These are phyloP conservation scores for Bombylius discolor DNA, from an alignment of 2,888 invertebrate species.

Conservation along the genomic window DNA sequence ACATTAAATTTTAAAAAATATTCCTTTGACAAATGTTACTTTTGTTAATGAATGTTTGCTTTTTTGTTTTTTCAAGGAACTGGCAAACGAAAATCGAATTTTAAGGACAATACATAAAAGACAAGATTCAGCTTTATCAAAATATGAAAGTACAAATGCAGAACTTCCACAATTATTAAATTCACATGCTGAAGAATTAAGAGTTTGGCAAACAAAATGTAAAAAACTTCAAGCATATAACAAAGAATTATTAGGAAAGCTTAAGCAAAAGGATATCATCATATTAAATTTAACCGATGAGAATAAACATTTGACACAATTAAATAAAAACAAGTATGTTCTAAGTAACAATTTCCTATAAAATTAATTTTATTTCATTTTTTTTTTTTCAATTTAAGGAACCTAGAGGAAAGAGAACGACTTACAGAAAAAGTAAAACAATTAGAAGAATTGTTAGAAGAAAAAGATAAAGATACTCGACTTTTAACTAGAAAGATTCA, in stretches of 20 bases:
- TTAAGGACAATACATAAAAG: constrained; percentile 64
- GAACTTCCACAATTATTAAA: constrained; percentile 62
- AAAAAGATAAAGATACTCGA: constrained; percentile 50
- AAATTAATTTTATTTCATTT: too few species aligned
- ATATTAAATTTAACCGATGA: constrained; percentile 51
- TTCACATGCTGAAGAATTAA: constrained; percentile 64
- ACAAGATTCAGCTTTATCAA: constrained; percentile 63
- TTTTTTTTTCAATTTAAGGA: constrained; percentile 29
- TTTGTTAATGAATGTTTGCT: not conserved
- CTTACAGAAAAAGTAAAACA: constrained; percentile 49
- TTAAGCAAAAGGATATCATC: constrained; percentile 58
- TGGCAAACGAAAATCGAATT: constrained; percentile 60
- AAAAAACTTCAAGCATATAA: constrained; percentile 51
- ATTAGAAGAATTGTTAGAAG: constrained; percentile 40
- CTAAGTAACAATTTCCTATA: too few species aligned
- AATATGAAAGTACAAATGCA: constrained; percentile 62
- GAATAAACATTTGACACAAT: constrained; percentile 52
- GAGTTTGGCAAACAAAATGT: constrained; percentile 54
- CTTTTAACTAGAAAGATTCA: constrained; percentile 54
- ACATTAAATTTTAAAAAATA: too few species aligned
- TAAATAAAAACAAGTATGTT: constrained; percentile 55
- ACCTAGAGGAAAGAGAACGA: constrained; percentile 60
- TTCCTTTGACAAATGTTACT: too few species aligned
- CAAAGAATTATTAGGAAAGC: constrained; percentile 47
- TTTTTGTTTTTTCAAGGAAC: constrained; percentile 38